Base-by-base conservation (phyloP, 2,888 invertebrate species). In the Molanna angustata region DNA sequence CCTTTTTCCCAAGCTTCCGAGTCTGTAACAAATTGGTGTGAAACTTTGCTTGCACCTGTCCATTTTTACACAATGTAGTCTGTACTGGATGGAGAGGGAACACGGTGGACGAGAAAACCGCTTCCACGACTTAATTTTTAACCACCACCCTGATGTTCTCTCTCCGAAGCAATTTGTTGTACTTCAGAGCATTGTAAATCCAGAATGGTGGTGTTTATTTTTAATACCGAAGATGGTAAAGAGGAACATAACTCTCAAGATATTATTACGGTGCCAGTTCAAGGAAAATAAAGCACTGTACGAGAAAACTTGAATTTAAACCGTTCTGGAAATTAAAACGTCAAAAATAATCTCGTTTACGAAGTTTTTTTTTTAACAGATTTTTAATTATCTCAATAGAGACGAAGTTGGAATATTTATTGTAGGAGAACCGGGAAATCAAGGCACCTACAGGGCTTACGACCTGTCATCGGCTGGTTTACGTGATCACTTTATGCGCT, bases 51-150 rank as follows among this genome's bases (percentile, higher is more conserved):
- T 22, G 37, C 50, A 50, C 37, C 50, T 50, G 50, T 50, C 44
- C 14, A 35, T 43, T 50, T 44, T 35, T 50, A 44, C 44, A 50
- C 50, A 20, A 41, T 19, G 13, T n/a, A 19, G 19, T 4, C 19
- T 20, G 21, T 41, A 4, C 21, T 20, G 13, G 6, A 13, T 7
- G 17, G 18, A 18, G 22, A 42, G n/a, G 49, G 42, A 49, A 49
- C 33, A 49, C 42, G 21, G 49, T 41, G 3, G 41, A 33, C n/a
- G 13, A 20, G 19, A 13, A 42, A 14, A 32, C 39, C 42, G 18
- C 17, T 42, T n/a, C 31, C 32, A 42, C 49, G 41, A 49, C 49
- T 49, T 49, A 49, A 49, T 49, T 49, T 49, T 49, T 49, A 49
- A 49, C 49, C 41, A 42, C 49, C 31, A 20, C 20, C 21, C 13